Percentiles rank a stretch among this genome's conserved stretches.
These are phyloP conservation scores for Chalcis sispes DNA, from an alignment of 2,888 invertebrate species.

Conservation along the genomic window DNA sequence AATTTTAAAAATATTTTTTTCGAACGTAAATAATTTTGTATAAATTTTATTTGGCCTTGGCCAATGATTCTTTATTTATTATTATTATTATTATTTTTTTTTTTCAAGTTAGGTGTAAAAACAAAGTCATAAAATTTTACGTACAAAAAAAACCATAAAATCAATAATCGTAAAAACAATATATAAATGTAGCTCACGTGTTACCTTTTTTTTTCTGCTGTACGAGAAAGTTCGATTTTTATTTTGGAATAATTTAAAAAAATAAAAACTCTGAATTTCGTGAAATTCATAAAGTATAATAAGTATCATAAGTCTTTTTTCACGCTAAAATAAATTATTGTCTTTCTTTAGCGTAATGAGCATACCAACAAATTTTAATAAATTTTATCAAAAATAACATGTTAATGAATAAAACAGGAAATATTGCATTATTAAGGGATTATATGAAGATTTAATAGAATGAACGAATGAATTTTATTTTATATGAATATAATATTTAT, in stretches of 20 bases:
- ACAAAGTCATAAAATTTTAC: slow-evolving; percentile 21
- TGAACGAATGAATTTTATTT: too few relatives aligned
- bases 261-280: background rate
- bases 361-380: too few relatives aligned
- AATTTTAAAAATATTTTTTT: background rate
- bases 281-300: too few relatives aligned
- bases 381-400: too few relatives aligned
- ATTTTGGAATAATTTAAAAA: background rate
- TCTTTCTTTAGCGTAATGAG: too few relatives aligned
- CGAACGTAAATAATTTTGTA: background rate
- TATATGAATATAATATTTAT: too few relatives aligned
- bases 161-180: slow-evolving; percentile 5
- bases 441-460: too few relatives aligned
- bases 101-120: background rate
- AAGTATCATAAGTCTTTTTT: too few relatives aligned
- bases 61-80: background rate
- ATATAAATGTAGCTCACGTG: slow-evolving; percentile 11
- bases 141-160: slow-evolving; percentile 15
- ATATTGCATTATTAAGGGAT: too few relatives aligned
- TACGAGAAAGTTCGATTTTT: background rate
- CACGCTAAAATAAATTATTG: too few relatives aligned
- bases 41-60: background rate
- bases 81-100: too few relatives aligned
- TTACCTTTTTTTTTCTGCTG: background rate
- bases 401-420: too few relatives aligned